Evolutionary conservation across 2,113 vertebrate genomes (phyloP), one percentile per base, ranked within the genome.

Genomic region (Aramus guarauna): DNA sequence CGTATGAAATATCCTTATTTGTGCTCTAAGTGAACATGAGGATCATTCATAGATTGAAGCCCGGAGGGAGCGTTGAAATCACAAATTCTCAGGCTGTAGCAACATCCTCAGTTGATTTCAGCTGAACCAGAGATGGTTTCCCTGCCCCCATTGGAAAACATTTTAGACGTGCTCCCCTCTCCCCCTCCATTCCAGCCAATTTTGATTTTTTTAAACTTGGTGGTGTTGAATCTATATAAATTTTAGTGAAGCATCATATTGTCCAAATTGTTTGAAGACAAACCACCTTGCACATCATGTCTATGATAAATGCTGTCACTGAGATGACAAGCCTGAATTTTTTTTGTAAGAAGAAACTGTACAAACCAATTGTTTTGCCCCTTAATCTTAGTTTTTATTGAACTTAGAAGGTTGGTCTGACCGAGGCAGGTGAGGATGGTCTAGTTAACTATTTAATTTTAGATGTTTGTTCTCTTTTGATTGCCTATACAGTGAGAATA

Each of bases 81-180:
- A 69, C 11, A 56, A 52, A 20, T 77, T 29, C 17, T 79, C 12
- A 88, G 32, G 20, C n/a, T 85, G 36, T 68, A 41, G 27, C n/a
- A 71, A 3, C 58, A 58, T 66, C 15, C 26, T 73, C 43, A 55
- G 9, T 2, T 76, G 17, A 66, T 88, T 88, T 86, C 45, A 69
- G 8, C 43, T 67, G 75, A 79, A 58, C 8, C 15, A 58, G 23
- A 69, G 13, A 9, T n/a, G 19, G 4, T 66, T 85, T 73, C 22
- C 10, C 20, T 3, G 2, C 2, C 5, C 3, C 3, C 15, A 6
- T 1, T 56, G 19, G 34, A 64, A 85, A 85, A 68, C 3, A 47
- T 72, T 78, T 74, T 72, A 55, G 16, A 24, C 12, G 39, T 5
- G 39, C 39, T 41, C 6, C 5, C 4, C 3, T 3, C 15, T 13